Base-by-base conservation (phyloP, 2,113 vertebrate species). In the Colaptes auratus region DNA sequence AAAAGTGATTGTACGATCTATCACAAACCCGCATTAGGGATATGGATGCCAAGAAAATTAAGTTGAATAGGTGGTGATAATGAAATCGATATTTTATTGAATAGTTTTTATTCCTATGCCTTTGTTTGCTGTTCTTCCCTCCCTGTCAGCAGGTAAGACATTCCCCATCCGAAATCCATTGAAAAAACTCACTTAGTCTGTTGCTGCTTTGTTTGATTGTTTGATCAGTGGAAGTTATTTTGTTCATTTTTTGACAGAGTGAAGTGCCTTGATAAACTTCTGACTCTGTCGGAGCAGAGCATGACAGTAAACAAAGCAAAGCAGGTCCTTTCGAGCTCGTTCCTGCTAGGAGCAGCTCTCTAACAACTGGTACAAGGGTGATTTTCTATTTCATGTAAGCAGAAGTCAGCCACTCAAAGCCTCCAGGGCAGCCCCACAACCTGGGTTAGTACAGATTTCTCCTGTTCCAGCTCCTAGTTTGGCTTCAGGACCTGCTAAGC, bases 1-100 rank as follows among this genome's bases (percentile, higher is more conserved):
- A 96, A 96, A 98, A 95, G 94, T 93, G 92, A 97, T 97, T 93
- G 79, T 96, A 88, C 81, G 79, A 97, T 97, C 95, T 94, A 97
- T 96, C 95, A 96, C 83, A 90, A 89, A 95, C 92, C 89, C 96
- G 79, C 64, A 84, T 97, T 96, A 96, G 93, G 89, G 79, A 89
- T 92, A 84, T 90, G 89, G 95, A 93, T 96, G 89, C 89, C 96
- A 92, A 95, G 91, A 96, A 84, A 94, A 94, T 97, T 91, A 95
- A 93, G 88, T 89, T 94, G 95, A 95, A 96, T 93, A 95, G 92
- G 93, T 94, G 82, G 92, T 94, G 91, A 95, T 96, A 95, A 95
- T 96, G 91, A 97, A 96, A 97, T 95, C 79, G 79, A 96, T 96
- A 96, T 96, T 93, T 76, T 96, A 94, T 96, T 96, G 96, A 95